Base-by-base conservation (phyloP, 2,797 vertebrate genomes). In the Nyctibius grandis region DNA sequence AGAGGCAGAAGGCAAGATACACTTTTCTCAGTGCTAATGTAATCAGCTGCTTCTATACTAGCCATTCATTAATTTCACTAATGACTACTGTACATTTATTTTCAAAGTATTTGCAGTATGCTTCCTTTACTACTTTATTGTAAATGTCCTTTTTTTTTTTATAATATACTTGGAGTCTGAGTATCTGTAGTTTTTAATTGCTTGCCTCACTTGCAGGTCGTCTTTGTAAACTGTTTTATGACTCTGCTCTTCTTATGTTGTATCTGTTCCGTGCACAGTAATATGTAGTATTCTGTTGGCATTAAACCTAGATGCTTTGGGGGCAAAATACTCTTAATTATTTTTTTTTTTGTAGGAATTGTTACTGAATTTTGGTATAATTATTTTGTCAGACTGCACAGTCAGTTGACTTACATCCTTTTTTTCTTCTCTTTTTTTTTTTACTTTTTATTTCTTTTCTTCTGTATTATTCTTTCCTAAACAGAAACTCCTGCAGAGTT, bases 231-330 rank as follows among this genome's bases (percentile, higher is more conserved):
- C 50, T 76, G 22, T 78, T 90, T 29, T 16, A 23, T 61, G 67
- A 29, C n/a, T 84, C 50, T 57, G 0, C 17, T 88, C 6, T 54
- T 77, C 34, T 33, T 34, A 29, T 5, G 3, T 34, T 80, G 4
- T 63, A 17, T 61, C 17, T 40, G 6, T 45, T 79, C 25, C 6
- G 0, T 89, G 67, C 22, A 38, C 33, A 85, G 14, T 45, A 69
- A 15, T 68, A 31, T 0, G 1, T 56, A 29, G 12, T 84, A 42
- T 11, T 84, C 33, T 74, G 23, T 17, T 0, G 3, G 15, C 8
- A 3, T 76, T 68, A 79, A 81, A 56, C 77, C 16, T 17, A 56
- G 51, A 34, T 26, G 18, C 9, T 93, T 79, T 74, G 56, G 28
- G 15, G 16, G 51, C 13, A 79, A 70, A 79, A 56, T 64, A 20